Base-by-base conservation (phyloP, 2,888 invertebrate species). In the Torymus tubicola region DNA sequence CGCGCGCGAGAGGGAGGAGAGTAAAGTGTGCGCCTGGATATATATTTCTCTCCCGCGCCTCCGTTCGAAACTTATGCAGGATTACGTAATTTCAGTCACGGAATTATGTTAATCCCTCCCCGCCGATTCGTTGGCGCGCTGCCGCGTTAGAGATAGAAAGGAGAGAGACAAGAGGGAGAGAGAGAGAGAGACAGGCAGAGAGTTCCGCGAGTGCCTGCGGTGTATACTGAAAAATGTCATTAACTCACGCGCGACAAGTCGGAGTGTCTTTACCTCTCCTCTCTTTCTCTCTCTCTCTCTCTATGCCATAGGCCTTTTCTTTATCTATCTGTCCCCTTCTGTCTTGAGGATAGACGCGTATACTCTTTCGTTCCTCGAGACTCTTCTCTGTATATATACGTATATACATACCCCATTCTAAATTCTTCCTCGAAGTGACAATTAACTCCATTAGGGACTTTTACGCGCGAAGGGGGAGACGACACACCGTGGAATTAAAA, bases 31-130 rank as follows among this genome's bases (percentile, higher is more conserved):
- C 72, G 65, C 69, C 42, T 21, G 65, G 72, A 72, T 78, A 72
- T 67, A 73, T 61, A 72, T 73, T 63, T 63, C 78, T 53, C 53
- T 61, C 78, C 68, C 68, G 55, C 78, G 72, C 72, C 73, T 61
- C 60, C 53, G 78, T 60, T 65, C 61, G 42, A 31, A 73, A 67
- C 55, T 72, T 67, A 73, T 67, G 78, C 72, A 68, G 78, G 78
- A 78, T 80, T 80, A 76, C 76, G 76, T 80, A 80, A 80, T 80
- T 80, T 80, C 61, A 80, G 80, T 80, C 80, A 80, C 76, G 80
- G 76, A 80, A 80, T 80, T 76, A 80, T 80, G 80, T 72, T 80
- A 76, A 80, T 80, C 71, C 50, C 11, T 24, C 11, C 68, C 14
- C 21, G 24, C 12, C 60, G 65, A n/a, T 24, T 60, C 21, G 53